Evolutionary conservation across 2,888 invertebrate genomes (phyloP).

Genomic region (Melitaea athalia): DNA sequence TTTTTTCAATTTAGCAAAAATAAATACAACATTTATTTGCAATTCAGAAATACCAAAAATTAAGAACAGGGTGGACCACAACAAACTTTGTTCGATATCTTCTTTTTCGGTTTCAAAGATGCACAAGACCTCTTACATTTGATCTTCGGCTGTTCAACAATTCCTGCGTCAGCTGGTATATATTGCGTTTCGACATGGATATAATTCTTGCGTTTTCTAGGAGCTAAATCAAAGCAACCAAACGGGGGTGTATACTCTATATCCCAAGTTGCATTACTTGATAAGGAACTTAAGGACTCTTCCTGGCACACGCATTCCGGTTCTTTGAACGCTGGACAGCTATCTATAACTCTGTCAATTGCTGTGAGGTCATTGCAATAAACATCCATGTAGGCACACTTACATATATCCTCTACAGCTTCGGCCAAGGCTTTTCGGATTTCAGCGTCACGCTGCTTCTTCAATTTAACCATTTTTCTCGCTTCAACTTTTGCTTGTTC

Average conservation of each 20-base stretch:
- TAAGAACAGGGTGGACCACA: conserved; percentile 49
- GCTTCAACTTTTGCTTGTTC: conserved; percentile 80
- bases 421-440: conserved; percentile 76
- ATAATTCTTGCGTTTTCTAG: conserved; percentile 72
- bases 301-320: conserved; percentile 70
- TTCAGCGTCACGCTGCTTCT: conserved; percentile 79
- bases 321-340: conserved; percentile 72
- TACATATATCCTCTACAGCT: conserved; percentile 71
- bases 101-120: conserved; percentile 52
- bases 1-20: background rate
- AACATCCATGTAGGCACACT: conserved; percentile 79
- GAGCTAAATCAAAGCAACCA: conserved; percentile 84
- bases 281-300: conserved; percentile 70
- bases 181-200: conserved; percentile 85
- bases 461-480: conserved; percentile 78
- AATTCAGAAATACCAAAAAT: conserved; percentile 19
- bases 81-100: conserved; percentile 45
- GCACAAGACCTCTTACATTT: conserved; percentile 55
- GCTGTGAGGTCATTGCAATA: conserved; percentile 73
- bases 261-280: conserved; percentile 85
- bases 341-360: conserved; percentile 73
- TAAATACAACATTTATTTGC: background rate
- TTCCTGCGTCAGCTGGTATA: conserved; percentile 77
- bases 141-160: conserved; percentile 53
- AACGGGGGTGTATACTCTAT: conserved; percentile 88